Evolutionary conservation across 2,797 vertebrate genomes (phyloP), one percentile per base, ranked within the genome.

Genomic region (Pseudochirops corinnae): DNA sequence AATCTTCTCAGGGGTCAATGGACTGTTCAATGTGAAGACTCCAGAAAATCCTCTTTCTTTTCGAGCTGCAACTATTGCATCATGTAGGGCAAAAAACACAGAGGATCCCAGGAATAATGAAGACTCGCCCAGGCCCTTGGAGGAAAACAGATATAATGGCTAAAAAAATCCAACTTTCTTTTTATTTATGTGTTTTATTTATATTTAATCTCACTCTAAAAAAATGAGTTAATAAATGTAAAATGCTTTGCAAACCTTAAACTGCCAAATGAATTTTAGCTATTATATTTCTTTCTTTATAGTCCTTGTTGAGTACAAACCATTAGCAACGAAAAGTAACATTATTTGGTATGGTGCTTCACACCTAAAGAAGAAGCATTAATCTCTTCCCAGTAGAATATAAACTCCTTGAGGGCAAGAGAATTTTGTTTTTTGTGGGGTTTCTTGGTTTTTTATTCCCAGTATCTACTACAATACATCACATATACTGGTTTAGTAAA

Each of bases 81-180:
- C 99, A 90, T 98, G 99, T 95, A 99, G 99, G 94, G 99, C 99
- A 5, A 99, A 99, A 97, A 99, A 99, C 55, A 99, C 99, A 0
- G 99, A 98, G 56, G 98, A 99, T 4, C 99, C 99, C 96, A 99
- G 98, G 98, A 98, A 99, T 50, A 99, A 0, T 1, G 94, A 57
- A 1, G 99, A 99, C 90, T 99, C 99, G 13, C 99, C 99, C 1
- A 99, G 98, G 5, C 99, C 99, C 99, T 99, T 95, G 90, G 14
- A 92, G 29, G 33, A 90, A 95, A 94, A 90, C 62, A 97, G 11
- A 9, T 55, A 46, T 52, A 55, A 90, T n/a, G 21, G 39, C 52
- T 26, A 39, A 82, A 82, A 55, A 33, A 92, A 39, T 46, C 28
- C 24, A 82, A 16, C n/a, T 16, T 91, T 11, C 92, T 0, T 33